Conservation (phyloP, 1,140 invertebrate genomes). For the Rhagoletis pomonella region DNA sequence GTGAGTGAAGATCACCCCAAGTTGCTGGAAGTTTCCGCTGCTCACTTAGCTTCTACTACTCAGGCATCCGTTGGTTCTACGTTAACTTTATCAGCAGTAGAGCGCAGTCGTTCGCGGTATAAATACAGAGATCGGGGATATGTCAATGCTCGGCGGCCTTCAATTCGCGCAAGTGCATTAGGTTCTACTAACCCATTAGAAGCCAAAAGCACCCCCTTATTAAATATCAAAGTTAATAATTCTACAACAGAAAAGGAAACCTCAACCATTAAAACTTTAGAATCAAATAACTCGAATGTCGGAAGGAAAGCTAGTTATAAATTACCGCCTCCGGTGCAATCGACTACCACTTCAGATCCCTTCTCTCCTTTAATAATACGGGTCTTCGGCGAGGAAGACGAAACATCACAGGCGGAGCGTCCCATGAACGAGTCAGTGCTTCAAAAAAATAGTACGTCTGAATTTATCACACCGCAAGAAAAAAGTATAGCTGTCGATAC, state of each 20-base stretch:
- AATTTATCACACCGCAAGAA: conserved; percentile 41
- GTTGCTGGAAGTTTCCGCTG: conserved; percentile 68
- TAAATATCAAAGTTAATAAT: not conserved
- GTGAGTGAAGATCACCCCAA: conserved; percentile 73
- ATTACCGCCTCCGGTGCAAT: not conserved
- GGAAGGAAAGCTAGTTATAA: not conserved
- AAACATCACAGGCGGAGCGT: not conserved
- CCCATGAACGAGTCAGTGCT: not conserved
- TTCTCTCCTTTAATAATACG: conserved; percentile 74
- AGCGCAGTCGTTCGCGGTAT: conserved; percentile 67
- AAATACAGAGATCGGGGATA: conserved; percentile 73
- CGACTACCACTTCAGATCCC: conserved; percentile 57
- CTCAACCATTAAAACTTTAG: not conserved
- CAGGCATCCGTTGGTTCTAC: not conserved
- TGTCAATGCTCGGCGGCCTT: not conserved
- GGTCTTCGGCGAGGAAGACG: conserved; percentile 72
- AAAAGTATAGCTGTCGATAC: conserved; percentile 49
- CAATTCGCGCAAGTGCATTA: not conserved
- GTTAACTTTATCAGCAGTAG: conserved; percentile 62
- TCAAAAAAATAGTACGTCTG: not conserved
- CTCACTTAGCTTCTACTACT: conserved; percentile 61
- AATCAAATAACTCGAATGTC: not conserved
- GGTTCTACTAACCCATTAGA: not conserved
- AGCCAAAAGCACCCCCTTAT: not conserved
- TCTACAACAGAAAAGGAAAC: not conserved